A percentile compares a stretch with the other conserved stretches of the same genome.
Conservation (phyloP, 2,113 vertebrate species). For the Nesoenas mayeri region DNA sequence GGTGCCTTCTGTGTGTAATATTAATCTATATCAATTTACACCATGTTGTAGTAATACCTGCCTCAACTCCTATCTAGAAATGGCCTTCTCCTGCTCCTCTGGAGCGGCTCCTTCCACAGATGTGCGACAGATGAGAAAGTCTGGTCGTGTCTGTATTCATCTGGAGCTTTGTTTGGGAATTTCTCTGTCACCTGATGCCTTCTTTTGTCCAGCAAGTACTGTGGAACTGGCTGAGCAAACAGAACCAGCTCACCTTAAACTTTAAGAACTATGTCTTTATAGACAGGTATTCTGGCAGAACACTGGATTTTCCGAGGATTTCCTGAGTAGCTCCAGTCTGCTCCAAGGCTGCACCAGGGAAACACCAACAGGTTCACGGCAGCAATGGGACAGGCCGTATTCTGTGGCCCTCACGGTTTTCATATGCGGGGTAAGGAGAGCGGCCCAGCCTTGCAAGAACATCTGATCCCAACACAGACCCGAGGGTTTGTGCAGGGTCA, state of each 20-base stretch:
- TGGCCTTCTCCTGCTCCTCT: slow-evolving; percentile 12
- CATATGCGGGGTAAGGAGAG: background rate
- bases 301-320: background rate
- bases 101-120: slow-evolving; percentile 31
- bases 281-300: no score
- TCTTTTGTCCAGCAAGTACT: slow-evolving; percentile 34
- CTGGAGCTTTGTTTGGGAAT: slow-evolving; percentile 3
- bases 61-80: slow-evolving; percentile 34
- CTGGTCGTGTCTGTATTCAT: background rate
- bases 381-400: background rate
- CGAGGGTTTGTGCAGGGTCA: rapidly evolving
- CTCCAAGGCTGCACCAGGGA: background rate
- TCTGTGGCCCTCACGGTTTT: background rate
- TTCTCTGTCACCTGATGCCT: slow-evolving; percentile 25
- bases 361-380: background rate
- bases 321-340: background rate
- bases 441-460: background rate
- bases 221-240: slow-evolving; percentile 17
- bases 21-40: background rate
- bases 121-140: background rate
- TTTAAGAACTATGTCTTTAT: no score
- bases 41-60: background rate
- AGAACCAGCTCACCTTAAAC: slow-evolving; percentile 5
- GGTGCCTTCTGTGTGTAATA: background rate
- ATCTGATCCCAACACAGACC: background rate